phyloP scores from a whole-genome alignment of 2,113 vertebrate species.

The Sebastes schlegelii region DNA sequence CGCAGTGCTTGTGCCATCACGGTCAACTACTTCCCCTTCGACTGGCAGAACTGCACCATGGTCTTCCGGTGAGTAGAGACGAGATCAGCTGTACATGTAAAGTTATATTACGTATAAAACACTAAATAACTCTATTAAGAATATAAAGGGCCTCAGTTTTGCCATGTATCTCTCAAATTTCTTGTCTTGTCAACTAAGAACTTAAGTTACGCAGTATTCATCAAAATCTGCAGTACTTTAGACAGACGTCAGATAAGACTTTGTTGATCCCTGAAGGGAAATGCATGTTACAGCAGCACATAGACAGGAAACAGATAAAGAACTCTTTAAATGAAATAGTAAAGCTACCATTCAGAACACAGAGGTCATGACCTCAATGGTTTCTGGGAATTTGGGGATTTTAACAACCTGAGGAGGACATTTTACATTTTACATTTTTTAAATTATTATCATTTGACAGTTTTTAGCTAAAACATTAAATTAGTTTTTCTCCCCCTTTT shows the following conservation, averaged over 20 bases:
- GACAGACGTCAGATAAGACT: not conserved
- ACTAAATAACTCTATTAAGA: not conserved
- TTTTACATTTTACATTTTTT: not conserved
- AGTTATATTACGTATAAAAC: not conserved
- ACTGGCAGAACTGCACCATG: constrained; percentile 98
- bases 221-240: not conserved
- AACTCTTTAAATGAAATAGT: not conserved
- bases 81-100: not conserved
- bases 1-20: constrained; percentile 90
- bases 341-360: not conserved
- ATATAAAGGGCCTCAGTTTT: not conserved
- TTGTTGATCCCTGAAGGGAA: not conserved
- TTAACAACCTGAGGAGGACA: not conserved
- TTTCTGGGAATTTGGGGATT: not conserved
- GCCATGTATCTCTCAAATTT: not conserved
- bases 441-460: not conserved
- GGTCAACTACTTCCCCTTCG: constrained; percentile 95
- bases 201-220: not conserved
- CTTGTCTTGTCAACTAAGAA: not conserved
- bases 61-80: constrained; percentile 89
- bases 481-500: not conserved
- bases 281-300: not conserved
- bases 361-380: not conserved
- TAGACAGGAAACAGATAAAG: not conserved
- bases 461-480: not conserved